These are phyloP conservation scores for Colostygia pectinataria DNA, from an alignment of 2,888 invertebrate species.

Conservation along the genomic window DNA sequence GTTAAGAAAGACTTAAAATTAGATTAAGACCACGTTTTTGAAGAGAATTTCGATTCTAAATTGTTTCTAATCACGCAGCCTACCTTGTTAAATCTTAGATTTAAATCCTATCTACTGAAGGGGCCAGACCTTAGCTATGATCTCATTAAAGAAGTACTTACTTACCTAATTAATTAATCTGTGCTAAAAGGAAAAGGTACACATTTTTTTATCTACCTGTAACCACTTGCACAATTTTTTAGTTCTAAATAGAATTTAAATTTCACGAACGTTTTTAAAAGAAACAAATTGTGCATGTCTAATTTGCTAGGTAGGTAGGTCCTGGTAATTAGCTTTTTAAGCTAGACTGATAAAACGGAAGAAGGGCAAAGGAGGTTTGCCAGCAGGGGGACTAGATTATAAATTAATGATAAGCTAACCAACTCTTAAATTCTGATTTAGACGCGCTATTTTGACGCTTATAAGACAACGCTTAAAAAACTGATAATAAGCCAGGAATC, in stretches of 20 bases:
- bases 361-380: too few species aligned
- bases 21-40: conserved; percentile 24
- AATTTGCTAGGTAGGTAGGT: too few species aligned
- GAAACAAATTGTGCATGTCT: conserved; percentile 26
- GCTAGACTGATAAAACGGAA: too few species aligned
- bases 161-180: background rate
- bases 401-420: too few species aligned
- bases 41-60: conserved; percentile 15
- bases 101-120: conserved; percentile 24
- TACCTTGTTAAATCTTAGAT: conserved; percentile 20
- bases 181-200: background rate
- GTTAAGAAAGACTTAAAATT: conserved; percentile 22
- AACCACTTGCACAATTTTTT: background rate
- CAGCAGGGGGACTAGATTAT: too few species aligned
- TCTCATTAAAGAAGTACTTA: background rate
- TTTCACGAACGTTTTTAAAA: background rate
- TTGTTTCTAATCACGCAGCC: conserved; percentile 19
- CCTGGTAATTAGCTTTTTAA: too few species aligned
- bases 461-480: too few species aligned
- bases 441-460: too few species aligned
- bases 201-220: background rate
- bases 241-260: too few species aligned
- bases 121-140: background rate
- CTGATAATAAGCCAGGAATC: too few species aligned
- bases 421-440: too few species aligned